These are phyloP conservation scores for Crossocerus cetratus DNA, from an alignment of 2,888 invertebrate genomes.

Conservation along the genomic window DNA sequence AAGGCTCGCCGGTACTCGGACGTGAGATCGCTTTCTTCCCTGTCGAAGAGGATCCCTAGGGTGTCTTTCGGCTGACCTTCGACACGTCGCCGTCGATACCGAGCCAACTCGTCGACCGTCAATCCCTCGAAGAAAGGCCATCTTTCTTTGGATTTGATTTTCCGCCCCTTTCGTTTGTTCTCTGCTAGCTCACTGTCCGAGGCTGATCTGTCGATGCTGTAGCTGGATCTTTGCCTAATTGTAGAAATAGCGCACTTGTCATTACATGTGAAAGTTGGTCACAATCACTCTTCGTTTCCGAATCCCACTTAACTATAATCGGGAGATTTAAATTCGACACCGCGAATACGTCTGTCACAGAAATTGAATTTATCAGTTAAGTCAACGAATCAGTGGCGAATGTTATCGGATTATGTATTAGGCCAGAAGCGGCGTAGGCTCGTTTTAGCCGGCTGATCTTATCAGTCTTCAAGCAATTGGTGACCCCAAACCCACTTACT, in stretches of 20 bases:
- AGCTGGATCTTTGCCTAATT: slow-evolving; percentile 61
- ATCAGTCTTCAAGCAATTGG: slow-evolving; percentile 26
- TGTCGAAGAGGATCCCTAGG: slow-evolving; percentile 53
- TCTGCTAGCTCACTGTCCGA: slow-evolving; percentile 75
- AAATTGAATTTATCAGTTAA: slow-evolving; percentile 12
- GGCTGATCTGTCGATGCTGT: slow-evolving; percentile 68
- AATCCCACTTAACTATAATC: too few species aligned
- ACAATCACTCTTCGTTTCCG: too few species aligned
- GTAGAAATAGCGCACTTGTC: neutral
- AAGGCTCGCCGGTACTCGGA: slow-evolving; percentile 71
- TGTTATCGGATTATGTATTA: slow-evolving; percentile 17
- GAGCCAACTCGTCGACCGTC: slow-evolving; percentile 79
- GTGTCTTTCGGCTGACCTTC: slow-evolving; percentile 73
- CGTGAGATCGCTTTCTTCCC: slow-evolving; percentile 42
- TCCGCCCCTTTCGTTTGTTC: slow-evolving; percentile 44
- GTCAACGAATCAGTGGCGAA: slow-evolving; percentile 12
- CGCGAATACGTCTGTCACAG: too few species aligned
- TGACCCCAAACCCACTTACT: slow-evolving; percentile 12
- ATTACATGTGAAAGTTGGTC: too few species aligned
- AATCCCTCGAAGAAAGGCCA: slow-evolving; percentile 77
- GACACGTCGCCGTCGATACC: slow-evolving; percentile 77
- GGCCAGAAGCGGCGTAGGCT: neutral
- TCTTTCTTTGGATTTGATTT: slow-evolving; percentile 58
- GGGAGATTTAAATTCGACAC: too few species aligned
- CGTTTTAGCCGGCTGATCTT: slow-evolving; percentile 17